Evolutionary conservation across 2,113 vertebrate species (phyloP).

Genomic region (Anarrhichthys ocellatus): DNA sequence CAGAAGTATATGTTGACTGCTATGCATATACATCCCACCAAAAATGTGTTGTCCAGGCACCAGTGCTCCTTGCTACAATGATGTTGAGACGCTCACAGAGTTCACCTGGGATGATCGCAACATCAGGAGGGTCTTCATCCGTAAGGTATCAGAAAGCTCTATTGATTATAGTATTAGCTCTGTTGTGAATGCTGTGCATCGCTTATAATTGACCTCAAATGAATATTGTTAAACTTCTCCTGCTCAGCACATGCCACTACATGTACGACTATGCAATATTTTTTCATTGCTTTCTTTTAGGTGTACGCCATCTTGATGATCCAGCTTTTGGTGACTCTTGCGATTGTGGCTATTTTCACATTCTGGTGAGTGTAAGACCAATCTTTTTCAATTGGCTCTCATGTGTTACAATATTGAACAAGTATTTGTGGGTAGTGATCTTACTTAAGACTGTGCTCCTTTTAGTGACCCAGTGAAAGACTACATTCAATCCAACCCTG

Average conservation of each 20-base stretch:
- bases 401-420: constrained; percentile 21
- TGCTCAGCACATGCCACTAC: neutral
- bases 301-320: constrained; percentile 92
- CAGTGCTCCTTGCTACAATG: constrained; percentile 85
- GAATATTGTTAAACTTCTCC: neutral
- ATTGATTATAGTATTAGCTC: neutral
- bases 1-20: neutral
- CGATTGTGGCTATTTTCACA: constrained; percentile 92
- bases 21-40: neutral
- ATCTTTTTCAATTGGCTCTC: neutral
- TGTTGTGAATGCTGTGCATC: neutral
- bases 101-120: constrained; percentile 92
- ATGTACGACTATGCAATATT: neutral
- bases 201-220: neutral
- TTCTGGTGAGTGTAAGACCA: constrained; percentile 88
- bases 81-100: constrained; percentile 89
- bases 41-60: constrained; percentile 61
- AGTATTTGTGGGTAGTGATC: neutral
- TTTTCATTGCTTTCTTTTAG: constrained; percentile 71
- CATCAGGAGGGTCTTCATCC: constrained; percentile 90
- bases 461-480: constrained; percentile 88
- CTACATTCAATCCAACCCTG: constrained; percentile 90
- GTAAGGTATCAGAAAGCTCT: constrained; percentile 86
- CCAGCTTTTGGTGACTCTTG: constrained; percentile 90
- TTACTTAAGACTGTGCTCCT: constrained; percentile 21